Conservation (phyloP, 1,140 invertebrate species). For the Frieseomelitta varia region DNA sequence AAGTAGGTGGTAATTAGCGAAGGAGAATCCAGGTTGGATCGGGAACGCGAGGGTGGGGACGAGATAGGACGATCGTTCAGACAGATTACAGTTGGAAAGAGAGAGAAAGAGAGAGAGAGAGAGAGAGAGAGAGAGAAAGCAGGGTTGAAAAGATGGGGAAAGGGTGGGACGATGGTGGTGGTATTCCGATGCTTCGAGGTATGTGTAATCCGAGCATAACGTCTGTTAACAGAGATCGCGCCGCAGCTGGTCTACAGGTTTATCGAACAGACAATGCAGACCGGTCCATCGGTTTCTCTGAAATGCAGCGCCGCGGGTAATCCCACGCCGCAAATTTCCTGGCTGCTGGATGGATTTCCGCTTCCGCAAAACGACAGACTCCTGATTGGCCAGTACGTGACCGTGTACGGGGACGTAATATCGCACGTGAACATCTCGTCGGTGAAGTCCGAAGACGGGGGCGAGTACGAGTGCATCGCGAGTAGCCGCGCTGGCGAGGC, state of each 20-base stretch:
- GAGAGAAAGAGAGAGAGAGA: background rate
- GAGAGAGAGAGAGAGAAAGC: too few relatives aligned
- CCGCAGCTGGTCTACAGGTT: constrained; percentile 84
- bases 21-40: constrained; percentile 17
- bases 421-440: constrained; percentile 89
- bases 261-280: constrained; percentile 84
- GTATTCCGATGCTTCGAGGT: constrained; percentile 45
- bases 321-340: constrained; percentile 85
- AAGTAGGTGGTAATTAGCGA: constrained; percentile 23
- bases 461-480: constrained; percentile 87
- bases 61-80: background rate
- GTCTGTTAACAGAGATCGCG: constrained; percentile 82
- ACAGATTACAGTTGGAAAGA: background rate
- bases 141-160: background rate
- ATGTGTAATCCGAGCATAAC: constrained; percentile 56
- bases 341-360: constrained; percentile 84
- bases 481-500: constrained; percentile 85
- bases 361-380: constrained; percentile 84
- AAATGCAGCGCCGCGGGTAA: constrained; percentile 86
- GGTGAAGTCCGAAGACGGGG: constrained; percentile 88
- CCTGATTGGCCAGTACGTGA: constrained; percentile 86
- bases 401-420: constrained; percentile 86
- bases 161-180: background rate
- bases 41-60: background rate
- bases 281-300: constrained; percentile 84